Conservation (phyloP, 2,888 invertebrate genomes). For the Shargacucullia verbasci region DNA sequence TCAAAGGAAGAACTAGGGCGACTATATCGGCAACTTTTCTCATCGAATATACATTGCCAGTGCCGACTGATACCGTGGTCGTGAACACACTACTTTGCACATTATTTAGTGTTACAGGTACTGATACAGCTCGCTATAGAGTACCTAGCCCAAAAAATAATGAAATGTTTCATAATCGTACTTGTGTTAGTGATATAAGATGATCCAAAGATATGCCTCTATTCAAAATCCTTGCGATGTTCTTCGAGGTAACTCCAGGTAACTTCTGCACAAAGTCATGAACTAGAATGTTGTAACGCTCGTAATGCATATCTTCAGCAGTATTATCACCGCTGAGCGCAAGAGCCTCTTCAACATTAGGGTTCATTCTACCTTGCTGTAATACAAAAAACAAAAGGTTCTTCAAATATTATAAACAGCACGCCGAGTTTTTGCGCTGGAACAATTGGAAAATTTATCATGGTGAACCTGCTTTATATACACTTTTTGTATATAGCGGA, state of each 20-base stretch:
- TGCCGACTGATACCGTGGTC: too few species aligned
- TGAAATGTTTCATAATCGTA: conserved; percentile 58
- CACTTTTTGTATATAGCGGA: too few species aligned
- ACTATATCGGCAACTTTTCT: too few species aligned
- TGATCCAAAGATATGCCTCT: conserved; percentile 92
- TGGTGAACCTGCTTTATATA: too few species aligned
- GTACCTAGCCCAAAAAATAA: neutral
- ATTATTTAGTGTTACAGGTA: too few species aligned
- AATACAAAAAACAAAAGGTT: conserved; percentile 37
- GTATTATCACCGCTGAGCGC: conserved; percentile 92
- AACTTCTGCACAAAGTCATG: conserved; percentile 95
- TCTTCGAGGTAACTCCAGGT: conserved; percentile 96
- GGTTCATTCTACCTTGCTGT: conserved; percentile 94
- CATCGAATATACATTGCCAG: too few species aligned
- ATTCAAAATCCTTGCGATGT: conserved; percentile 93
- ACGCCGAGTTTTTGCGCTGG: too few species aligned
- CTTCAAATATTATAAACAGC: too few species aligned
- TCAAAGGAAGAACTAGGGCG: too few species aligned
- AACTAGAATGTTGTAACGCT: conserved; percentile 92
- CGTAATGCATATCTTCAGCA: conserved; percentile 88
- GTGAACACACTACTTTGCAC: too few species aligned
- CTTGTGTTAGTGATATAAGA: conserved; percentile 89
- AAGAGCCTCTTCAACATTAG: conserved; percentile 92
- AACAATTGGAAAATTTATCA: too few species aligned
- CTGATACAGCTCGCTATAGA: too few species aligned